Base-by-base conservation (phyloP, 1,140 invertebrate species). In the Bombus confusus region DNA sequence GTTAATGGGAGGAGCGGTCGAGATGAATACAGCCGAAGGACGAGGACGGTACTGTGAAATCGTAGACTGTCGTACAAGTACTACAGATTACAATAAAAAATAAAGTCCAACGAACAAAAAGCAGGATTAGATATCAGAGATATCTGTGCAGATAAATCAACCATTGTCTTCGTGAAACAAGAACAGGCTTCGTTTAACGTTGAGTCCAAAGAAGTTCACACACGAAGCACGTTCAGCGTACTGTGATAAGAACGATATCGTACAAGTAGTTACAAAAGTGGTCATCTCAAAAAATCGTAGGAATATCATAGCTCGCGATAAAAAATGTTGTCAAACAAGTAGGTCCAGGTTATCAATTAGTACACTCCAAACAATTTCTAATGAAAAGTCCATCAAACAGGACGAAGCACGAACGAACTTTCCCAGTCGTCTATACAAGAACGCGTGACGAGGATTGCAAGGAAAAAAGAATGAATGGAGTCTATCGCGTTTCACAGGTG, bases 401-500 rank as follows among this genome's bases (percentile, higher is more conserved):
- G 13, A 66, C 6, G 31, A 66, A 66, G 31, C n/a, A 64, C n/a
- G n/a, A 28, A 39, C 41, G 3, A 80, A 90, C 80, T 90, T 87
- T 87, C 64, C 72, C 10, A 15, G 8, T 3, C 1, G 64, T n/a
- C 83, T 90, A 39, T 85, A 85, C 87, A n/a, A 10, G 28, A 71
- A 13, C 39, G 85, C 73, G 71, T 52, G 47, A 28, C 4, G 64
- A 41, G 77, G 39, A 66, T 71, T 4, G 5, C 15, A 12, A 2
- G 9, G 10, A 25, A 71, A 82, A 87, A 88, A 81, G 75, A 81
- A 82, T 6, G 39, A 66, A 66, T 39, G 62, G 59, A 79, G 88
- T 52, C 85, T 80, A 68, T 74, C 71, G 77, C 68, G 64, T 64
- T 25, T 78, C 86, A 77, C 86, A 88, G 86, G 88, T 90, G 86